Base-by-base conservation (phyloP, 2,888 invertebrate genomes). In the Pristionchus maxplancki region DNA sequence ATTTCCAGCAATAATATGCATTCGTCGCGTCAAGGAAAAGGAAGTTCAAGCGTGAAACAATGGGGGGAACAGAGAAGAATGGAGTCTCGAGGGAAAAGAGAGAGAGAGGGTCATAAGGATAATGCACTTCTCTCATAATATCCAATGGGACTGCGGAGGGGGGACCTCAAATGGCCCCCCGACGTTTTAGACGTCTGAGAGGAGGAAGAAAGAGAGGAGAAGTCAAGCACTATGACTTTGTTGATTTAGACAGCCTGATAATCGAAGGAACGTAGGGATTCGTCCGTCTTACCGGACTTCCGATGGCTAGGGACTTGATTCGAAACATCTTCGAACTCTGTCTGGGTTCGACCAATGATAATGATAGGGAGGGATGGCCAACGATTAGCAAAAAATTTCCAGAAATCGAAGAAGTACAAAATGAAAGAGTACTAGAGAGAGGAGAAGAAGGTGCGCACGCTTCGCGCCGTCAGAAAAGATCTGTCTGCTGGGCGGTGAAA, bases 41-140 rank as follows among this genome's bases (percentile, higher is more conserved):
- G 44, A 44, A 78, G 78, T 44, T 34, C n/a, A 8, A 24, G 78
- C 1, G 40, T 37, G 74, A 74, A 74, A 74, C 74, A 74, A 74
- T 40, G 74, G 40, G n/a, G 9, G 40, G 40, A 44, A 78, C 44
- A 78, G 44, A 78, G 44, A 8, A 15, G 44, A 44, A 78, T n/a
- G 78, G 34, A 48, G 44, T 78, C 78, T 44, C 44, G 1, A 20
- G 48, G 34, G 74, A 78, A 40, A 40, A 44, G 24, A 44, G 81
- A 50, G 81, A 81, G 48, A 37, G 40, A 40, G 71, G 78, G 78
- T 78, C 78, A 78, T 78, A 78, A 78, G 78, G 78, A 78, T 78
- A 78, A 78, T 78, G 78, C 78, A 78, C 78, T 78, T 44, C 44
- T 15, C 67, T 74, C 74, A 74, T 74, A 74, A 74, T 74, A 74